Evolutionary conservation across 2,113 vertebrate species (phyloP).

Genomic region (Tupaia chinensis): DNA sequence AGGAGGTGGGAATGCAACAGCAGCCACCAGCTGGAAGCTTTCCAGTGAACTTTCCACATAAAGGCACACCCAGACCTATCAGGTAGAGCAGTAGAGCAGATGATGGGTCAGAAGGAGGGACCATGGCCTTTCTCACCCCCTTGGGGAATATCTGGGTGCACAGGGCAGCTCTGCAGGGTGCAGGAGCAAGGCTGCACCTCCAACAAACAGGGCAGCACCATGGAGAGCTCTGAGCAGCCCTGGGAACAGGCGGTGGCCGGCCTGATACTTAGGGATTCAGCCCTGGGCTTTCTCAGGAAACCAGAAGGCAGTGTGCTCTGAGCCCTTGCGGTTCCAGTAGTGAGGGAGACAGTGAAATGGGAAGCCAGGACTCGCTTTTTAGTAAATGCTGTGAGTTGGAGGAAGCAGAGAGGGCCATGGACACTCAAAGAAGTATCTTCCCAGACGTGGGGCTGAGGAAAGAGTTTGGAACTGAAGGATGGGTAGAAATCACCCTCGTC

Average conservation of each 20-base stretch:
- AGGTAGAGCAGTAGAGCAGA: background rate
- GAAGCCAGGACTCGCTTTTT: background rate
- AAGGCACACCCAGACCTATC: background rate
- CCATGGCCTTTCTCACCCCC: background rate
- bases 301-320: background rate
- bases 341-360: background rate
- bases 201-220: rapidly evolving
- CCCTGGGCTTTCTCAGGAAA: background rate
- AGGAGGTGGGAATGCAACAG: background rate
- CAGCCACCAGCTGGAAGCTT: background rate
- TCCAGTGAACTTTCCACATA: background rate
- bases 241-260: rapidly evolving
- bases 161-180: background rate
- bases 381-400: background rate
- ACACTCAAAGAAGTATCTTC: background rate
- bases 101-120: background rate
- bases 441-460: background rate
- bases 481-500: background rate
- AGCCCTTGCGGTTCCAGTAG: background rate
- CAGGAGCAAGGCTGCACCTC: background rate
- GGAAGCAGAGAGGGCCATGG: background rate
- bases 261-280: background rate
- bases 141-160: background rate
- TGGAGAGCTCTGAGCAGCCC: background rate
- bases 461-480: background rate